phyloP scores from a whole-genome alignment of 2,113 vertebrate genomes.

The Actinemys pallida region DNA sequence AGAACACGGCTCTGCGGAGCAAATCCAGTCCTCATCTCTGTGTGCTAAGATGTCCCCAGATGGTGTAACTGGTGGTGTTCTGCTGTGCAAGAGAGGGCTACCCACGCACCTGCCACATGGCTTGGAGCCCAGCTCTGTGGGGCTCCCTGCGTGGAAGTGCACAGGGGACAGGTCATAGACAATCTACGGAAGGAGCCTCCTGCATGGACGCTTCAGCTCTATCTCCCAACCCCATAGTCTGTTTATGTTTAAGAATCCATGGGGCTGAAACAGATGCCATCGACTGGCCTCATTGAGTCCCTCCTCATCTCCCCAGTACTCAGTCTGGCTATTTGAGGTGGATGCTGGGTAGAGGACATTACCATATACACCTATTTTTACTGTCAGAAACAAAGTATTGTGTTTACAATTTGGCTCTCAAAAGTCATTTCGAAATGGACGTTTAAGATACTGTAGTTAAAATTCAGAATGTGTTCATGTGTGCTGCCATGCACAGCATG shows the following conservation, averaged over 20 bases:
- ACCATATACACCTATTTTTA: background rate
- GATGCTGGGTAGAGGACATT: fast-evolving
- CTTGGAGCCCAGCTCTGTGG: fast-evolving
- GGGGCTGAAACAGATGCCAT: background rate
- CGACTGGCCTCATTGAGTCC: fast-evolving
- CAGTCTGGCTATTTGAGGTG: fast-evolving
- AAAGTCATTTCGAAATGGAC: background rate
- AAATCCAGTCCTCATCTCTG: background rate
- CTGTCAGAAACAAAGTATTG: background rate
- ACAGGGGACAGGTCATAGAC: background rate
- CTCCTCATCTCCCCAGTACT: background rate
- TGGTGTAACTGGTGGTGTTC: background rate
- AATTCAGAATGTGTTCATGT: background rate
- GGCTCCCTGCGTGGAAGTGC: fast-evolving
- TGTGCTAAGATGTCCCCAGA: background rate
- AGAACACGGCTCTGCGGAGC: fast-evolving
- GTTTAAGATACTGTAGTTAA: fast-evolving
- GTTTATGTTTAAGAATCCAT: background rate
- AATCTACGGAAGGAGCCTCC: background rate
- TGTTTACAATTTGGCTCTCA: background rate
- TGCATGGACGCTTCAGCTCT: fast-evolving
- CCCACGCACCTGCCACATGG: fast-evolving
- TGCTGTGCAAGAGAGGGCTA: background rate
- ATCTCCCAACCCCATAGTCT: background rate
- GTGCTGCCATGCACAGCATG: fast-evolving